These are phyloP conservation scores for Myotis vivesi DNA, from an alignment of 2,797 vertebrate species.

Conservation along the genomic window DNA sequence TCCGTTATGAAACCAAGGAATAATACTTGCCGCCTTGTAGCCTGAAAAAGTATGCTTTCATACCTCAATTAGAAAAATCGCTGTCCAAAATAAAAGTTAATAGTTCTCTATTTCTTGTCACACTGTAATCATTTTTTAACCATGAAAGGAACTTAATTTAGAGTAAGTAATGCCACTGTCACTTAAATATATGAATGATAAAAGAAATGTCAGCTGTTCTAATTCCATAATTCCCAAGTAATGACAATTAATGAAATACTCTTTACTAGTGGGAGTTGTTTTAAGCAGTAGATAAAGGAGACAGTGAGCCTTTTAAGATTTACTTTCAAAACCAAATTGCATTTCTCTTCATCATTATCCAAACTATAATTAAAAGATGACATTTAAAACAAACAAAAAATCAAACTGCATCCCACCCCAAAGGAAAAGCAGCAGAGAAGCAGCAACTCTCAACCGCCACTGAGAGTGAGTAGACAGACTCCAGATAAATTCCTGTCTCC, in stretches of 20 bases:
- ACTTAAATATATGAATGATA: constrained; percentile 76
- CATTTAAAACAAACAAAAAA: constrained; percentile 66
- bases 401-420: constrained; percentile 8
- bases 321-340: constrained; percentile 63
- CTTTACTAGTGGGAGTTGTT: constrained; percentile 67
- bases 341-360: constrained; percentile 68
- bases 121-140: constrained; percentile 59
- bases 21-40: constrained; percentile 9
- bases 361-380: constrained; percentile 80
- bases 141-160: constrained; percentile 72
- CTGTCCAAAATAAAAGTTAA: constrained; percentile 60
- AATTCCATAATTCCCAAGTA: constrained; percentile 75
- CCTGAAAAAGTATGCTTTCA: constrained; percentile 51
- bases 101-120: constrained; percentile 55
- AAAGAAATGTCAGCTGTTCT: constrained; percentile 67
- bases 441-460: constrained; percentile 54
- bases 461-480: constrained; percentile 35
- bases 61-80: constrained; percentile 48
- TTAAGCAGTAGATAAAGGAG: constrained; percentile 66
- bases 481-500: background rate
- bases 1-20: constrained; percentile 45
- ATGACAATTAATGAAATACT: constrained; percentile 75
- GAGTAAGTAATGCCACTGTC: constrained; percentile 72
- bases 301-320: constrained; percentile 74
- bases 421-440: constrained; percentile 57